Base-by-base conservation (phyloP, 2,888 invertebrate species). In the Odontothrips loti region DNA sequence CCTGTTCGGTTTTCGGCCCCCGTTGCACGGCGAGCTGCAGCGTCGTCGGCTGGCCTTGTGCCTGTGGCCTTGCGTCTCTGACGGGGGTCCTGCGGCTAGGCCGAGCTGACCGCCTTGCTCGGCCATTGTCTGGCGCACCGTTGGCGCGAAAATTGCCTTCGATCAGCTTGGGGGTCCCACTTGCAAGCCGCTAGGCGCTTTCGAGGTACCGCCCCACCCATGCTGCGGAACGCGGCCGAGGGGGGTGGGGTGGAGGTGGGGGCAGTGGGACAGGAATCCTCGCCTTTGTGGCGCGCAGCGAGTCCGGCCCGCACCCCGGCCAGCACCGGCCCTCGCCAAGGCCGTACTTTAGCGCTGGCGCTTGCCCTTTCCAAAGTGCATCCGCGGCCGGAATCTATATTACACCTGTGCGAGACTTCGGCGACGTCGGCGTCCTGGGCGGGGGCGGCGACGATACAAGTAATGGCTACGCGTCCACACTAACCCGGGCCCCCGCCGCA, bases 121-220 rank as follows among this genome's bases (percentile, higher is more conserved):
- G 58, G 20, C 58, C 58, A 58, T 58, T 58, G 58, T 58, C 58
- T 58, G 58, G 34, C 58, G 20, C 58, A 58, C 58, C 58, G 58
- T 58, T 15, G 17, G 58, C 58, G 58, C 58, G 58, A 58, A 58
- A 58, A 58, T 58, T 58, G 58, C 58, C 58, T 58, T 58, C 58
- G 58, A 58, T 58, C 58, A 58, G 58, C 17, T 17, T 17, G 58
- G 58, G 15, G 12, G 6, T 17, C 17, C 20, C 58, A 6, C 58
- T 15, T 43, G 34, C 34, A 43, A 43, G 34, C 34, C 6, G 34
- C 34, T 43, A 2, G 34, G 34, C 34, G 3, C 34, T 43, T 6
- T 43, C 34, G 34, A 6, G 34, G 34, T 43, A 43, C 34, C 34
- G 34, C 34, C 34, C 34, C 6, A 2, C 3, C 34, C 34, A 43